phyloP scores from a whole-genome alignment of 1,140 invertebrate species.

The Listronotus bonariensis region DNA sequence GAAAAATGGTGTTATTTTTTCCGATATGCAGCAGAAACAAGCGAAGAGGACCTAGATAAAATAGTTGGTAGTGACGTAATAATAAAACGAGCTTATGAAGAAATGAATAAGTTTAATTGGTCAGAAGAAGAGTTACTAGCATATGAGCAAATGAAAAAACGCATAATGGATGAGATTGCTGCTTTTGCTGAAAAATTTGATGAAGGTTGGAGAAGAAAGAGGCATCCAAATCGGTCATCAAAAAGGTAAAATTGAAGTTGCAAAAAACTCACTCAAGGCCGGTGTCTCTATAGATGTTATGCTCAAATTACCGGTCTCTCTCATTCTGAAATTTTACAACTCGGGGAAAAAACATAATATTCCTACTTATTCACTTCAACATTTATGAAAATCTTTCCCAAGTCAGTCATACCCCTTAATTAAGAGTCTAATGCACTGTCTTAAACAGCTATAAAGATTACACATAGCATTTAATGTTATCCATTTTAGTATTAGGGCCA shows the following conservation, averaged over 20 bases:
- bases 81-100: background rate
- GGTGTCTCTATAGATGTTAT: background rate
- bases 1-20: background rate
- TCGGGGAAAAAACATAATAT: too few species aligned
- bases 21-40: background rate
- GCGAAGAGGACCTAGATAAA: background rate
- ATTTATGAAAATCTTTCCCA: too few species aligned
- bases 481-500: too few species aligned
- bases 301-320: background rate
- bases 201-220: constrained; percentile 33
- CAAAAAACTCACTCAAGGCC: background rate
- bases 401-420: too few species aligned
- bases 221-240: constrained; percentile 12
- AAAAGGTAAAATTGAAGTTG: too few species aligned
- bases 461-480: too few species aligned
- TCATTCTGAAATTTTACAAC: background rate
- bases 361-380: too few species aligned
- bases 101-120: constrained; percentile 29
- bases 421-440: too few species aligned
- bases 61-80: background rate
- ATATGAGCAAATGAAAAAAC: constrained; percentile 34
- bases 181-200: constrained; percentile 39
- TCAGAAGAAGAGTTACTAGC: constrained; percentile 37
- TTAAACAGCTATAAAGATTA: too few species aligned
- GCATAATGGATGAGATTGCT: constrained; percentile 37